phyloP scores from a whole-genome alignment of 1,140 invertebrate genomes.

The Nebria ingens region DNA sequence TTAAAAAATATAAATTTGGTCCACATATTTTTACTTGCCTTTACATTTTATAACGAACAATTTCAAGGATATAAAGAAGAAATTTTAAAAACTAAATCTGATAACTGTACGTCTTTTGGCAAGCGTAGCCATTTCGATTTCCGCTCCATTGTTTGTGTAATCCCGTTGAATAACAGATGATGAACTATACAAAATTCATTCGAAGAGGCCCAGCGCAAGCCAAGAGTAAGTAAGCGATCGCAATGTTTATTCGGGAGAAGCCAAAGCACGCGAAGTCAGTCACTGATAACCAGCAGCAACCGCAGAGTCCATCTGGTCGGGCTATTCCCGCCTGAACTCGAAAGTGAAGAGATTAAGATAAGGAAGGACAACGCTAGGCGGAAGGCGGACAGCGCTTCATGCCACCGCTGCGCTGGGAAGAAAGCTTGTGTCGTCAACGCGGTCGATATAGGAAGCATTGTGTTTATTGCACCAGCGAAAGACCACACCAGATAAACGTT shows the following conservation, averaged over 20 bases:
- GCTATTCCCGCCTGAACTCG: neutral
- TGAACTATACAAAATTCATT: neutral
- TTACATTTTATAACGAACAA: too few relatives aligned
- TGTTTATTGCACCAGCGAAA: conserved; percentile 2
- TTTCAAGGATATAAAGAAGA: too few relatives aligned
- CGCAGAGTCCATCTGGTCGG: too few relatives aligned
- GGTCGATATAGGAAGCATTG: neutral
- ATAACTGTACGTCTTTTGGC: too few relatives aligned
- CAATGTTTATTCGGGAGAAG: too few relatives aligned
- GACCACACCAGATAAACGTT: neutral
- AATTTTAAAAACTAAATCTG: too few relatives aligned
- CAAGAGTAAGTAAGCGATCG: neutral
- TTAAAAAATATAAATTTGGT: too few relatives aligned
- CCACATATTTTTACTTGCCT: too few relatives aligned
- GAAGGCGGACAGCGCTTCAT: neutral
- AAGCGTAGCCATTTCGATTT: conserved; percentile 7
- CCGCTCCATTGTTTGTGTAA: conserved; percentile 8
- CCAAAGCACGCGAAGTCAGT: too few relatives aligned
- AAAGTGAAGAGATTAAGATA: conserved; percentile 5
- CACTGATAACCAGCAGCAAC: neutral
- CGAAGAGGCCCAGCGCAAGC: too few relatives aligned
- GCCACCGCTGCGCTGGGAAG: neutral
- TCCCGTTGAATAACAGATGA: conserved; percentile 8
- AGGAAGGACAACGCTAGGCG: neutral
- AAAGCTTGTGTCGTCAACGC: too few relatives aligned